Evolutionary conservation across 1,140 invertebrate genomes (phyloP).

Genomic region (Pantala flavescens): DNA sequence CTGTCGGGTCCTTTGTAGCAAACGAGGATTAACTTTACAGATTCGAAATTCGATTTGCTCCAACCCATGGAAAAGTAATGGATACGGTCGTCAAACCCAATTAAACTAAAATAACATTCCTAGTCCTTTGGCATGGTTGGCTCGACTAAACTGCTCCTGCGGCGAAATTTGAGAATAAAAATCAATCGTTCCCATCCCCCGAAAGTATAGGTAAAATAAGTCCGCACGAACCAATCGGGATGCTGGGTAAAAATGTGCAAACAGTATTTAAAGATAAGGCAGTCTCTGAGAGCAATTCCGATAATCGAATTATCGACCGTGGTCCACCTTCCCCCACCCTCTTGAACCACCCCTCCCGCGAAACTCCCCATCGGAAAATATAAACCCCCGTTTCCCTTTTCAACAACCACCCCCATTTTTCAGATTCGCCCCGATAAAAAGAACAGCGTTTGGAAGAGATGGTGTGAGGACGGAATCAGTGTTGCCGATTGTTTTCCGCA

Average conservation of each 20-base stretch:
- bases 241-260: not conserved
- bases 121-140: not conserved
- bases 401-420: not conserved
- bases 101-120: not conserved
- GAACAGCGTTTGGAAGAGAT: not conserved
- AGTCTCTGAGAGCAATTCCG: not conserved
- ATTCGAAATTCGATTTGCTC: too few species aligned
- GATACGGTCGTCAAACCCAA: not conserved
- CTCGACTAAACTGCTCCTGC: not conserved
- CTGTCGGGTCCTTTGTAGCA: too few species aligned
- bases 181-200: not conserved
- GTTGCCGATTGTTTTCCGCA: not conserved
- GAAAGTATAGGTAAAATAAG: not conserved
- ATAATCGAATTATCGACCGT: conserved; percentile 2
- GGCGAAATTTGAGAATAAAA: not conserved
- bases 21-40: too few species aligned
- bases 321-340: not conserved
- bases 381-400: not conserved
- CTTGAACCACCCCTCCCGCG: not conserved
- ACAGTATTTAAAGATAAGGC: conserved; percentile 10
- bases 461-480: not conserved
- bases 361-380: not conserved
- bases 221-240: not conserved
- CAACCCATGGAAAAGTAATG: not conserved
- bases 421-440: not conserved